phyloP scores from a whole-genome alignment of 2,888 invertebrate species.

The Leucophenga montana region DNA sequence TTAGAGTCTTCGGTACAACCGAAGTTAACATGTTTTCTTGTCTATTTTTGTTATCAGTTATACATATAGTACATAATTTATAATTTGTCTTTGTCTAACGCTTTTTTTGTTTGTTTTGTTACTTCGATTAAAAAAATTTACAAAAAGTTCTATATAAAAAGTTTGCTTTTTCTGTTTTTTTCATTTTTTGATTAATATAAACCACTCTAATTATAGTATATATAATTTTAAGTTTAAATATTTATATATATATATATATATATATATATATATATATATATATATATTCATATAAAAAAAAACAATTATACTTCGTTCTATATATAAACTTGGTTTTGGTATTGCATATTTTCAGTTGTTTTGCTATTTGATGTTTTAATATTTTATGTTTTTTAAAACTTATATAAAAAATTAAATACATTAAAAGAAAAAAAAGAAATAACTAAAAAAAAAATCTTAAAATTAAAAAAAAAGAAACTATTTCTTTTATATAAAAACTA shows the following conservation, averaged over 20 bases:
- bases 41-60: no score
- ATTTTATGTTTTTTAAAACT: not conserved
- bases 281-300: slow-evolving; percentile 43
- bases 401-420: slow-evolving; percentile 3
- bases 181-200: no score
- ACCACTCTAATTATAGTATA: no score
- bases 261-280: slow-evolving; percentile 38
- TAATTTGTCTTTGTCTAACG: no score
- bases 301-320: slow-evolving; percentile 31
- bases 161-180: slow-evolving; percentile 35
- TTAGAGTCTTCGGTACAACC: no score
- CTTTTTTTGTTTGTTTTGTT: no score
- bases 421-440: slow-evolving; percentile 13
- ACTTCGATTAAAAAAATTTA: slow-evolving; percentile 51
- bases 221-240: slow-evolving; percentile 23
- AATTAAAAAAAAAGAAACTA: slow-evolving; percentile 18
- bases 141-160: slow-evolving; percentile 67
- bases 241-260: slow-evolving; percentile 46
- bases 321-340: slow-evolving; percentile 31
- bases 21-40: no score
- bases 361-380: slow-evolving; percentile 11
- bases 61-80: no score
- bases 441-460: slow-evolving; percentile 17
- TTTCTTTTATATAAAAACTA: slow-evolving; percentile 55
- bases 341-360: slow-evolving; percentile 11